Percentiles rank a stretch among this genome's conserved stretches.
Evolutionary conservation across 1,140 invertebrate species (phyloP).

Genomic region (Gyrodactylus bullatarudis): DNA sequence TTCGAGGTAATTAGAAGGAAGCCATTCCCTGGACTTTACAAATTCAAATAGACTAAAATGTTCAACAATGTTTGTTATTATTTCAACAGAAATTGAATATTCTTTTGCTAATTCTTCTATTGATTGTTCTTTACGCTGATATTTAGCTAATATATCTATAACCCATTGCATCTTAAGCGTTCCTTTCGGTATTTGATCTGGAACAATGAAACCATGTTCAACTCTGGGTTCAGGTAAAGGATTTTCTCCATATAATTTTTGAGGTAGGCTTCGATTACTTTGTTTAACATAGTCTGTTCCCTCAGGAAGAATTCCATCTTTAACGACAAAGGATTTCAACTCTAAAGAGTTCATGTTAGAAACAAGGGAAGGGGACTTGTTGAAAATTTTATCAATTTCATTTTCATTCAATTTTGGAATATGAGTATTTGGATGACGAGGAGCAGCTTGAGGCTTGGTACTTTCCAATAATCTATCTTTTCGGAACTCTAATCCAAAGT

Average conservation of each 20-base stretch:
- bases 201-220: not conserved
- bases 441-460: not conserved
- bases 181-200: not conserved
- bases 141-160: not conserved
- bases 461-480: not conserved
- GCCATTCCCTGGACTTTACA: not conserved
- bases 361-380: not conserved
- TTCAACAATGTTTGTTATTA: not conserved
- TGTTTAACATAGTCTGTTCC: not conserved
- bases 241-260: not conserved
- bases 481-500: not conserved
- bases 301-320: not conserved
- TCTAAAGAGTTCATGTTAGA: not conserved
- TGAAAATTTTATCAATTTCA: not conserved
- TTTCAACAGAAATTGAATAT: not conserved
- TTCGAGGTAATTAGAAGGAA: not conserved
- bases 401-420: not conserved
- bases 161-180: not conserved
- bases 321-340: not conserved
- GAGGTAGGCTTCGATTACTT: not conserved
- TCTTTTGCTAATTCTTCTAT: not conserved
- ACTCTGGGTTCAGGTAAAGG: not conserved
- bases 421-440: not conserved
- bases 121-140: not conserved
- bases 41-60: not conserved